Evolutionary conservation across 2,797 vertebrate species (phyloP).

Genomic region (Spea hammondii): DNA sequence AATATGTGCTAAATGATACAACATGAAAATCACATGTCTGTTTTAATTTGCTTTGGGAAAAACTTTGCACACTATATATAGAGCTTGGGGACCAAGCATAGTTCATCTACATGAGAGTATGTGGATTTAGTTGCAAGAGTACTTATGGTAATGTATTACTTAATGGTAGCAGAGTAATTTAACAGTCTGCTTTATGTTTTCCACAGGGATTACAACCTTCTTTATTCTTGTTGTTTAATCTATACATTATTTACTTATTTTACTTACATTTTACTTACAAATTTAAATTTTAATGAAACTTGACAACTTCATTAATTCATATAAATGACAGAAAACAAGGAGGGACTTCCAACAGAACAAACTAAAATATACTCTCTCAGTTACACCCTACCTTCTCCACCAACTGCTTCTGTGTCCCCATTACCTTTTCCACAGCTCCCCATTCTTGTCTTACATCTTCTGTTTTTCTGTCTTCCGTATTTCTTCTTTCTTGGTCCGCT

Average conservation of each 20-base stretch:
- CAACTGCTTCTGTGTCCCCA: no score
- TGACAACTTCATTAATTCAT: no score
- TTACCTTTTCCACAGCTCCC: no score
- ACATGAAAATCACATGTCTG: neutral
- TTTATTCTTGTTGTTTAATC: slow-evolving; percentile 4
- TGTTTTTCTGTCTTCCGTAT: no score
- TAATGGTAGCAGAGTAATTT: neutral
- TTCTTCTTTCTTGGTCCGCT: no score
- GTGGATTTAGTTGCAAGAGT: neutral
- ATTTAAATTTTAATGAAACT: no score
- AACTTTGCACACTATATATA: neutral
- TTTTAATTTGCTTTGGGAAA: slow-evolving; percentile 6
- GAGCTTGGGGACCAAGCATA: neutral
- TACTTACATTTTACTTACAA: neutral
- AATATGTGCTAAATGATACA: neutral
- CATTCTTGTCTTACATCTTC: no score
- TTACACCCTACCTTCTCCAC: no score
- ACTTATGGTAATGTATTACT: slow-evolving; percentile 9
- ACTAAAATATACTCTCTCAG: no score
- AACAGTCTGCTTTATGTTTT: slow-evolving; percentile 7
- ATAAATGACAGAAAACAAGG: no score
- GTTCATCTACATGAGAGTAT: neutral
- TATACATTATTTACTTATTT: slow-evolving; percentile 2
- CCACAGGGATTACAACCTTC: neutral
- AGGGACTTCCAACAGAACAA: no score